A percentile compares a stretch with the other conserved stretches of the same genome.
These are phyloP conservation scores for Alsophila aescularia DNA, from an alignment of 2,888 invertebrate genomes.

Conservation along the genomic window DNA sequence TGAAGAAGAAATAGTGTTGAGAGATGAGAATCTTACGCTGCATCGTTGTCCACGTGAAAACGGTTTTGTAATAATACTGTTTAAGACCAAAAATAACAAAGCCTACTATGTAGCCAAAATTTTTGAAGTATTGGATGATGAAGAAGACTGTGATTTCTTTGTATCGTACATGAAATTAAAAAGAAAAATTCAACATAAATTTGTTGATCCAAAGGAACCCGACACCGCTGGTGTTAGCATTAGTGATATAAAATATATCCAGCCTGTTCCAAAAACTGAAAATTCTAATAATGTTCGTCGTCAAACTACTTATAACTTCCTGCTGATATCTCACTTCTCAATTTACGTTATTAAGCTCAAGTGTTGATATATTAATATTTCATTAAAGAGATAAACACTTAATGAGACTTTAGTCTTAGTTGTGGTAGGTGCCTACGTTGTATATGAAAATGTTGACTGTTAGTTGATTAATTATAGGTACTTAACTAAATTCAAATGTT, in stretches of 20 bases:
- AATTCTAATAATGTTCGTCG: too few relatives aligned
- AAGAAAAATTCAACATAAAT: slow-evolving; percentile 6
- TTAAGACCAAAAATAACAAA: slow-evolving; percentile 13
- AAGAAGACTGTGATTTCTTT: slow-evolving; percentile 12
- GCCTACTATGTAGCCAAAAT: slow-evolving; percentile 11
- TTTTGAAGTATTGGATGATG: slow-evolving; percentile 7
- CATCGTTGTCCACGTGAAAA: slow-evolving; percentile 11
- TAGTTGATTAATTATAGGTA: too few relatives aligned
- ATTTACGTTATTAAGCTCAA: too few relatives aligned
- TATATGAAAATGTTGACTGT: too few relatives aligned
- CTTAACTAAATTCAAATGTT: too few relatives aligned
- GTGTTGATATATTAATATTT: too few relatives aligned
- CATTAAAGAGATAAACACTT: too few relatives aligned
- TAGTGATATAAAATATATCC: slow-evolving; percentile 4
- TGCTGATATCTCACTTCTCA: too few relatives aligned
- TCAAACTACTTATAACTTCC: too few relatives aligned
- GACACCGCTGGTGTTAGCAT: slow-evolving; percentile 1
- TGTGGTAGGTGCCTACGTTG: too few relatives aligned
- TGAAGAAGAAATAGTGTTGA: slow-evolving; percentile 8
- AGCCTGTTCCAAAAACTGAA: too few relatives aligned
- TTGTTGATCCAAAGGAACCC: slow-evolving; percentile 2
- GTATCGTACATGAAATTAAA: slow-evolving; percentile 15
- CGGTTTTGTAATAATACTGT: slow-evolving; percentile 7
- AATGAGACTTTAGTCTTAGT: too few relatives aligned
- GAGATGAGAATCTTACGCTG: slow-evolving; percentile 6